Percentiles rank a stretch among this genome's conserved stretches.
Evolutionary conservation across 2,797 vertebrate species (phyloP).

Genomic region (Urophycis tenuis): DNA sequence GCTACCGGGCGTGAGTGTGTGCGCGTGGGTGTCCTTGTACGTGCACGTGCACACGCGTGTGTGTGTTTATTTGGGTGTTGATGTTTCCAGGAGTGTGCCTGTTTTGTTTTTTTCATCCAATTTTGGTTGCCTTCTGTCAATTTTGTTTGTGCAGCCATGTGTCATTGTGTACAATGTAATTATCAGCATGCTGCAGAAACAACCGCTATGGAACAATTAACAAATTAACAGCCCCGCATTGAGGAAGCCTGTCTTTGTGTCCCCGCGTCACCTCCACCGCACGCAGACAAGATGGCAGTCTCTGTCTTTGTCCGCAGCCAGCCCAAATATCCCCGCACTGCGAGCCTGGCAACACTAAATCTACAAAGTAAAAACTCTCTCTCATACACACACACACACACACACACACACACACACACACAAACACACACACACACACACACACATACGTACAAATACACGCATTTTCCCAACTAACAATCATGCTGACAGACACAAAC

Average conservation of each 20-base stretch:
- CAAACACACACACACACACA: background rate
- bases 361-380: constrained; percentile 2
- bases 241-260: constrained; percentile 22
- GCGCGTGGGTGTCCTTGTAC: constrained; percentile 10
- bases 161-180: constrained; percentile 35
- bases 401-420: constrained; percentile 15
- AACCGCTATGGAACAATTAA: constrained; percentile 46
- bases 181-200: constrained; percentile 44
- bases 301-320: too few species aligned
- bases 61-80: constrained; percentile 13
- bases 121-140: constrained; percentile 28
- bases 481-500: background rate
- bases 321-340: too few species aligned
- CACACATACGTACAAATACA: background rate
- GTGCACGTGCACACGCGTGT: background rate
- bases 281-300: background rate
- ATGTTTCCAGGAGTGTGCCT: background rate
- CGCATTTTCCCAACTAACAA: too few species aligned
- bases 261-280: background rate
- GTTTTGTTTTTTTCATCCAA: constrained; percentile 8
- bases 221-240: constrained; percentile 40
- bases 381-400: background rate
- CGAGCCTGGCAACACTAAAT: too few species aligned
- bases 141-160: constrained; percentile 30
- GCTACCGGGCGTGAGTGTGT: constrained; percentile 24